A percentile compares a stretch with the other conserved stretches of the same genome.
phyloP scores from a whole-genome alignment of 2,113 vertebrate genomes.

The Myiagra hebetior region DNA sequence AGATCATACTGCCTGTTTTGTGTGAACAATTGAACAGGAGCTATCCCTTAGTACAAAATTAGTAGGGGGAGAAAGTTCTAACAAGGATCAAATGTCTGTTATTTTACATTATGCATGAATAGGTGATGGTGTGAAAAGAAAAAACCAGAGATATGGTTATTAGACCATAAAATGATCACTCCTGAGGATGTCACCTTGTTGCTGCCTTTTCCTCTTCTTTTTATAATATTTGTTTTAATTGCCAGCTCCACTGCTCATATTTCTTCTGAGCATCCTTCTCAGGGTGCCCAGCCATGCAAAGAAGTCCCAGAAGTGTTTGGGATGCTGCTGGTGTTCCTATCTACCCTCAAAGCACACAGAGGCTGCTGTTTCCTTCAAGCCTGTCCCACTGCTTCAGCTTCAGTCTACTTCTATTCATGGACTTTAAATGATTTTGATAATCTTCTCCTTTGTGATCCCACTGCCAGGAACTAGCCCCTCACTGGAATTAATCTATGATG shows the following conservation, averaged over 20 bases:
- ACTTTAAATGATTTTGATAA: conserved; percentile 1
- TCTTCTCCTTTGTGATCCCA: conserved; percentile 9
- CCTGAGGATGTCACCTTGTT: neutral
- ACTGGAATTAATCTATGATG: neutral
- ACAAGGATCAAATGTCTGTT: neutral
- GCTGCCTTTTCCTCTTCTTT: neutral
- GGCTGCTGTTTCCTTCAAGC: neutral
- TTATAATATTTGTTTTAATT: neutral
- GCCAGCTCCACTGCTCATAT: neutral
- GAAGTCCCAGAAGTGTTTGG: neutral
- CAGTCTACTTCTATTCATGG: neutral
- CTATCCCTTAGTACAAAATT: neutral
- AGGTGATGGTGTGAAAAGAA: neutral
- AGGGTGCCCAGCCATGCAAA: neutral
- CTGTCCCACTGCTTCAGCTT: neutral
- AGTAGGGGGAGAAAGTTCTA: neutral
- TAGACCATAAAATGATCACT: neutral
- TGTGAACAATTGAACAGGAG: neutral
- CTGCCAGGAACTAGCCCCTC: conserved; percentile 3
- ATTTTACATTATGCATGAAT: neutral
- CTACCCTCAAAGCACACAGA: neutral
- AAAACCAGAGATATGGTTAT: neutral
- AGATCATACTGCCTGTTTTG: neutral
- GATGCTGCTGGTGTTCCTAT: neutral
- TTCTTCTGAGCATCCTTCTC: neutral